Evolutionary conservation across 2,113 vertebrate genomes (phyloP), one percentile per base, ranked within the genome.

Genomic region (Gymnarchus niloticus): DNA sequence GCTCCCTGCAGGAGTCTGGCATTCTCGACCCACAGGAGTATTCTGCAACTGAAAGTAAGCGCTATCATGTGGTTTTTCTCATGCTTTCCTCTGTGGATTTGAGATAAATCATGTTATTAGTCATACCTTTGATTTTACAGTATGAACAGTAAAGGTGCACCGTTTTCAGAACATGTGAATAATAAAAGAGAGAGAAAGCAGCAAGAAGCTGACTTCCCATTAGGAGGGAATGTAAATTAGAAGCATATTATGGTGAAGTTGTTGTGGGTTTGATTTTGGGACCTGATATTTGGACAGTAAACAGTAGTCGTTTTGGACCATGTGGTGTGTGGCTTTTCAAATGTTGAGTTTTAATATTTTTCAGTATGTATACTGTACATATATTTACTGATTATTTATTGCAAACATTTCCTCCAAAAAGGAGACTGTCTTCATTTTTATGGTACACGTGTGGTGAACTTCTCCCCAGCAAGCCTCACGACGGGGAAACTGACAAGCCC

Each of bases 1-100:
- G 98, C 76, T 99, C 98, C 0, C 93, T 99, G 52, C 98, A 99
- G 91, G 98, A 99, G 88, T 99, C 98, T 23, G 98, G 98, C 85
- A 99, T 99, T 87, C 96, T 99, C 0, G 97, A 99, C 91, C 95
- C 95, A 25, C 96, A 96, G 90, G 96, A 96, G 86, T 97, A 96
- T 86, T 92, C 94, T 87, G 91, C 96, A 33, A 93, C 93, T 89
- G 97, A 99, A 95, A 95, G 98, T 99, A 94, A 96, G 97, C 93
- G 52, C 21, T 23, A n/a, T 6, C 12, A 9, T 44, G 37, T 61
- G 83, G 23, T 54, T 1, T 48, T 52, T 23, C 33, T 21, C 37
- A 0, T 44, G 2, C 41, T 12, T 2, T 76, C n/a, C n/a, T n/a
- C n/a, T n/a, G n/a, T n/a, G n/a, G n/a, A n/a, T n/a, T n/a, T n/a